These are phyloP conservation scores for Drosophila gaucha DNA, from an alignment of 2,888 invertebrate genomes.

Conservation along the genomic window DNA sequence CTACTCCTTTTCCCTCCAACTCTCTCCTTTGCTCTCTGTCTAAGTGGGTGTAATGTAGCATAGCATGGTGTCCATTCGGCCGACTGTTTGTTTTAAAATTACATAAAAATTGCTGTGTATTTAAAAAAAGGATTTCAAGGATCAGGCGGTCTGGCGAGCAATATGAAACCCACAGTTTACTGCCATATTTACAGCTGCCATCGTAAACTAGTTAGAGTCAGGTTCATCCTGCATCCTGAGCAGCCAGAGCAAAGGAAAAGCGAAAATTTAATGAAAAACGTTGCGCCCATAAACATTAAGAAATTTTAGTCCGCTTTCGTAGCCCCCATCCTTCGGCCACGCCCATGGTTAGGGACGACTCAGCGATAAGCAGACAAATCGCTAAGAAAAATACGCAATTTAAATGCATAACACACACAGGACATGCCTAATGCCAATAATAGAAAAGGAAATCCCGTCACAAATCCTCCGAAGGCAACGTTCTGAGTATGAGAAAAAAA, in stretches of 20 bases:
- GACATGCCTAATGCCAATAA: slow-evolving; percentile 85
- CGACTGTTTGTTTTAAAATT: slow-evolving; percentile 78
- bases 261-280: slow-evolving; percentile 81
- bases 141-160: slow-evolving; percentile 28
- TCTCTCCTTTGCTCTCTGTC: neutral
- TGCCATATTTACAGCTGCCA: slow-evolving; percentile 65
- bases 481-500: slow-evolving; percentile 69
- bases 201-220: slow-evolving; percentile 79
- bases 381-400: slow-evolving; percentile 85
- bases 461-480: slow-evolving; percentile 82
- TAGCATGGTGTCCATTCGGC: slow-evolving; percentile 31
- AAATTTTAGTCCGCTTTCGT: slow-evolving; percentile 60
- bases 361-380: slow-evolving; percentile 84
- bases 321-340: neutral
- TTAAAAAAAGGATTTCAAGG: slow-evolving; percentile 64
- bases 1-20: slow-evolving; percentile 1
- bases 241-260: slow-evolving; percentile 17
- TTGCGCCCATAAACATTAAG: slow-evolving; percentile 78
- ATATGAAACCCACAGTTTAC: slow-evolving; percentile 74
- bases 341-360: slow-evolving; percentile 33
- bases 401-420: slow-evolving; percentile 85
- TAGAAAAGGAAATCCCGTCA: slow-evolving; percentile 85
- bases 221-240: slow-evolving; percentile 39
- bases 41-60: slow-evolving; percentile 68
- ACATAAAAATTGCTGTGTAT: slow-evolving; percentile 73